Conservation (phyloP, 2,113 vertebrate species). For the Proterorhinus semilunaris region DNA sequence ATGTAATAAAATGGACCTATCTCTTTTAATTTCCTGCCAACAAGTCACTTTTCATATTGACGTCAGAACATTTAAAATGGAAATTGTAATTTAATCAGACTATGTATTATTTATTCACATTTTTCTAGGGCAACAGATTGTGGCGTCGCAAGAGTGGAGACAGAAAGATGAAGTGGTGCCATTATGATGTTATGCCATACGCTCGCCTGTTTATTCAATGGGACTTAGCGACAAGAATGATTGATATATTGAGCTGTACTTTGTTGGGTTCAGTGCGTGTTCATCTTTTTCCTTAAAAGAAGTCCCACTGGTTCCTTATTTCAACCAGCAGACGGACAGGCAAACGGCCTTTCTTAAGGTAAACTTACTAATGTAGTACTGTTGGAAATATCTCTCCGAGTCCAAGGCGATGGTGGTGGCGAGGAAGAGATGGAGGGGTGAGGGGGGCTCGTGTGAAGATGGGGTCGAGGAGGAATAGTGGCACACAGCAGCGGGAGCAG, state of each 20-base stretch:
- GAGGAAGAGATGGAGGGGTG: neutral
- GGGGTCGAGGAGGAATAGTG: neutral
- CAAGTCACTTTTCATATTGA: slow-evolving; percentile 49
- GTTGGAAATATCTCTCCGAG: neutral
- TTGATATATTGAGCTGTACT: slow-evolving; percentile 5
- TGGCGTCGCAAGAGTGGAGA: slow-evolving; percentile 31
- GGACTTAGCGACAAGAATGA: slow-evolving; percentile 35
- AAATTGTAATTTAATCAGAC: slow-evolving; percentile 59
- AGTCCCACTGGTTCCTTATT: neutral
- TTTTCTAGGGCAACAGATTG: slow-evolving; percentile 53
- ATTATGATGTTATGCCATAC: slow-evolving; percentile 24
- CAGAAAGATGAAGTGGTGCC: slow-evolving; percentile 20
- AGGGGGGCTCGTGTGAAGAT: neutral
- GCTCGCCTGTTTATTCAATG: slow-evolving; percentile 47
- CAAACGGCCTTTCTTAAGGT: too few species aligned
- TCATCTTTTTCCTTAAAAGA: neutral
- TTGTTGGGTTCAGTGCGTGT: neutral
- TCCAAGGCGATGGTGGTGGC: neutral
- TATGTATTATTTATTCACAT: slow-evolving; percentile 56
- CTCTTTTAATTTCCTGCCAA: slow-evolving; percentile 41
- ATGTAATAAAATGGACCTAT: slow-evolving; percentile 42
- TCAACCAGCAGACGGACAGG: neutral
- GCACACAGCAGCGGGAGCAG: too few species aligned
- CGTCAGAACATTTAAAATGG: slow-evolving; percentile 52
- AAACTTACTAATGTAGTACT: too few species aligned